Evolutionary conservation across 2,888 invertebrate genomes (phyloP), one percentile per base, ranked within the genome.

Genomic region (Octonoba sinensis): DNA sequence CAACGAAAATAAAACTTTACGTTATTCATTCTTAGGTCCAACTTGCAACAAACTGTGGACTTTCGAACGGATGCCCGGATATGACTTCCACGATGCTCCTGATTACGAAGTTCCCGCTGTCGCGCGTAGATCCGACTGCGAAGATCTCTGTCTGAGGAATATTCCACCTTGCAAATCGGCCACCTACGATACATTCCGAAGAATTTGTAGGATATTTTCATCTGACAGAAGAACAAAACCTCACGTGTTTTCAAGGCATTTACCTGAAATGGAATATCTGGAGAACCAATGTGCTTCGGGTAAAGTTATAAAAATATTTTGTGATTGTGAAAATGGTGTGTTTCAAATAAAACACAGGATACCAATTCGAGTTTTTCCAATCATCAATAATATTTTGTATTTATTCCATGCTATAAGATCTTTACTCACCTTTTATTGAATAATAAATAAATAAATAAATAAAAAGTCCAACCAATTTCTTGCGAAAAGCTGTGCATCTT

Each of bases 231-330:
- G 91, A 69, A 89, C 90, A 3, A 89, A 89, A 71, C 90, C 90
- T 18, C 88, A 88, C 74, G 88, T 89, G 67, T 89, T 90, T 86
- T 86, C 88, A 24, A 85, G 87, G 76, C 87, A 87, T 71, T 87
- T 86, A 83, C 87, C 87, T 49, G 87, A 89, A 85, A 88, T 90
- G 60, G 90, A 91, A 86, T 91, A 91, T 86, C 88, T 90, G 87
- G 91, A 91, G 86, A 91, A 91, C 86, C 90, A 90, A 86, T 91
- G 91, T 85, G 89, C 90, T 24, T 88, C 88, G 84, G 89, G 90
- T 90, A 85, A 87, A 86, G 13, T 20, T 54, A 11, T 54, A 15
- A 13, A 54, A 54, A 18, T 54, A 20, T 15, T 47, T 47, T 20
- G 4, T 8, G 57, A 8, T n/a, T 8, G 8, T 36, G 8, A 11